Percentiles rank a stretch among this genome's conserved stretches.
Evolutionary conservation across 2,797 vertebrate genomes (phyloP).

Genomic region (Gallirallus australis): DNA sequence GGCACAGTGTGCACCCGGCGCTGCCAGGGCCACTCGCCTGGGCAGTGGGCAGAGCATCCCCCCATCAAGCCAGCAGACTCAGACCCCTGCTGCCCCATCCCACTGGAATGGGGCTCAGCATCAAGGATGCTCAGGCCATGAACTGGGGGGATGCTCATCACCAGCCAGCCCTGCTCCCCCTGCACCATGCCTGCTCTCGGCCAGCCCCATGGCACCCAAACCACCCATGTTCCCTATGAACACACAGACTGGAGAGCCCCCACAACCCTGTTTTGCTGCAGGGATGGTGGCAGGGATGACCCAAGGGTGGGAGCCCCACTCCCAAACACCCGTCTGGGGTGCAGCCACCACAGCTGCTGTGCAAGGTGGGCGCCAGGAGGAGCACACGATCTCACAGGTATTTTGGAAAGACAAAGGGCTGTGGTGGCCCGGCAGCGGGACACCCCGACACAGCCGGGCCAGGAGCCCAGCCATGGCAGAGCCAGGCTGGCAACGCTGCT

Average conservation of each 20-base stretch:
- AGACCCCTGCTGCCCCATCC: accelerated
- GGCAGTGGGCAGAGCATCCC: not conserved
- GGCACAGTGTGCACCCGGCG: not conserved
- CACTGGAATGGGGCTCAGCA: accelerated
- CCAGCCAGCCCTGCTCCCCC: not conserved
- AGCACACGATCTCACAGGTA: accelerated
- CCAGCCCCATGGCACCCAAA: accelerated
- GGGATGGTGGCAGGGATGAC: not conserved
- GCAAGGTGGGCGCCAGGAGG: accelerated
- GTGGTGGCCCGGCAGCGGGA: accelerated
- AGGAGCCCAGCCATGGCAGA: not conserved
- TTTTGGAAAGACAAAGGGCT: accelerated
- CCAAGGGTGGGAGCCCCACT: not conserved
- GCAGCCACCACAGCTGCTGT: not conserved
- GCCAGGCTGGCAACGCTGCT: not conserved
- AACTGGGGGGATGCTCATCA: accelerated
- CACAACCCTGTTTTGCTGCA: accelerated
- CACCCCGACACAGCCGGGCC: not conserved
- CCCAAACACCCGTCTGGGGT: not conserved
- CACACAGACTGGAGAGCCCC: accelerated
- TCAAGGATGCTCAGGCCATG: accelerated
- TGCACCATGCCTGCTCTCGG: accelerated
- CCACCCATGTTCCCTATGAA: accelerated
- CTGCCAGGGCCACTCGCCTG: accelerated
- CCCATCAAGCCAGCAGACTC: not conserved